Evolutionary conservation across 2,888 invertebrate genomes (phyloP), one percentile per base, ranked within the genome.

Genomic region (Nipponacmea schrenckii): DNA sequence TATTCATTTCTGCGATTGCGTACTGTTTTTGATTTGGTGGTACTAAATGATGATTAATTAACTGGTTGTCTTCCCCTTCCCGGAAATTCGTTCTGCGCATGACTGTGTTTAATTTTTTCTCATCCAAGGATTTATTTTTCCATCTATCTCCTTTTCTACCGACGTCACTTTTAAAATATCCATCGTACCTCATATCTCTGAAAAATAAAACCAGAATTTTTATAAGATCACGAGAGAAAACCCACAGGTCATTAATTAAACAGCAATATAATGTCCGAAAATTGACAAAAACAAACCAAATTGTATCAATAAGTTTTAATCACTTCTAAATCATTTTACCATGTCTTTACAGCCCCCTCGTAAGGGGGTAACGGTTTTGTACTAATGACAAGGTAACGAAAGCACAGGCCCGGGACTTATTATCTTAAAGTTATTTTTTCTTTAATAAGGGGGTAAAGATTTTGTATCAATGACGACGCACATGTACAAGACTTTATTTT

Each of bases 121-220:
- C 74, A 56, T 75, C 78, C 64, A 78, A 62, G 1, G 76, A 78
- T 63, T 74, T 76, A 69, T 76, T 74, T 26, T 46, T 65, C 78
- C 78, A 76, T 5, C 14, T 20, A 24, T 56, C 56, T 10, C 56
- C 20, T 15, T 20, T 20, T 27, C 69, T 64, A 5, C 64, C 45
- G 50, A 64, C 64, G 24, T 69, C 64, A 20, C 64, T 64, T 50
- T 69, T 69, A 39, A 64, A 64, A 31, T 27, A 69, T 14, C 69
- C 69, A 24, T 69, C 69, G 31, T 69, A 69, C 27, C 64, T 64
- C 48, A 48, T 46, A 39, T 69, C 69, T 62, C 69, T 69, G 69
- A 39, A 69, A 69, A n/a, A 27, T 39, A 20, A 17, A 64, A 12
- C 27, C 7, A 62, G 20, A 62, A 7, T 7, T 5, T 0, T 24